phyloP scores from a whole-genome alignment of 2,797 vertebrate genomes.

The Microchirus variegatus region DNA sequence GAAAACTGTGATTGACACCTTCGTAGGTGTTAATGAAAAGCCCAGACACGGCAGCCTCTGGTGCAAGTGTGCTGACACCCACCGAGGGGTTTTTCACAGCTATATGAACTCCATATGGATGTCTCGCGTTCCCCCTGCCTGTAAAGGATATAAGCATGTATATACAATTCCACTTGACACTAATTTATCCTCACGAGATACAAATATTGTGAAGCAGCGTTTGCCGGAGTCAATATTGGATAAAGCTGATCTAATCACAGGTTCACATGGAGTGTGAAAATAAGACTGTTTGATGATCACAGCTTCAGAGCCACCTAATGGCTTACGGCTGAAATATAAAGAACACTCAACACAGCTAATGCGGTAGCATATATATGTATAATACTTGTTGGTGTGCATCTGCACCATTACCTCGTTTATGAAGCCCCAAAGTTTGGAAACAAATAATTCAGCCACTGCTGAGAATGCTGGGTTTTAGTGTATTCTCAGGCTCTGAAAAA shows the following conservation, averaged over 20 bases:
- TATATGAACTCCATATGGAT: constrained; percentile 30
- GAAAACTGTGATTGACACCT: constrained; percentile 71
- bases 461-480: too few species aligned
- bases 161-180: constrained; percentile 21
- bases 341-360: too few species aligned
- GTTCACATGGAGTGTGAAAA: constrained; percentile 18
- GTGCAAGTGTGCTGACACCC: constrained; percentile 54
- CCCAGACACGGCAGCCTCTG: constrained; percentile 54
- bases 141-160: constrained; percentile 13
- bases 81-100: constrained; percentile 19
- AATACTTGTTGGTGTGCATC: too few species aligned
- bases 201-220: constrained; percentile 8
- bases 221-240: constrained; percentile 14
- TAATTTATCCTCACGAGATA: constrained; percentile 31
- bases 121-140: constrained; percentile 13
- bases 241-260: constrained; percentile 17
- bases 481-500: too few species aligned
- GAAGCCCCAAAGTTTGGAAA: too few species aligned
- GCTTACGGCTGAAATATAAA: constrained; percentile 5
- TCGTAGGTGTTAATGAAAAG: constrained; percentile 79
- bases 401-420: too few species aligned
- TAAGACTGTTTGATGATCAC: constrained; percentile 15
- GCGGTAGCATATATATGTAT: too few species aligned
- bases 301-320: constrained; percentile 6
- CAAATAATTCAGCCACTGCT: too few species aligned